Conservation (phyloP, 2,113 vertebrate species). For the Aphyosemion australe region DNA sequence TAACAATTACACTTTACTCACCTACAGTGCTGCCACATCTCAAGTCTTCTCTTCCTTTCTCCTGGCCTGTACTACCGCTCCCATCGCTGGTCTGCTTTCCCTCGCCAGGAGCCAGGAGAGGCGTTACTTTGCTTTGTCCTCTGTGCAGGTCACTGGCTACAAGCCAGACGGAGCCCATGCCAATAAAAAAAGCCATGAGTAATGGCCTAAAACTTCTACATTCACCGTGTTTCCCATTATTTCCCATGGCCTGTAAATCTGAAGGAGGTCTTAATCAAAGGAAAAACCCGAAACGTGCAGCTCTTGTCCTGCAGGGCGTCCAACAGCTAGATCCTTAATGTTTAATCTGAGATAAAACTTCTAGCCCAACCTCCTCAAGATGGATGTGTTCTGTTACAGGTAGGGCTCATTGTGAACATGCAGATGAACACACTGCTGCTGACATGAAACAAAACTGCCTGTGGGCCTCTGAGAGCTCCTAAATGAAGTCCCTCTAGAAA, state of each 20-base stretch:
- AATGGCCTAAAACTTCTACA: constrained; percentile 75
- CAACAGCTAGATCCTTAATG: constrained; percentile 41
- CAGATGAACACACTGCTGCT: constrained; percentile 43
- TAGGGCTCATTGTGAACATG: constrained; percentile 42
- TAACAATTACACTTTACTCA: constrained; percentile 53
- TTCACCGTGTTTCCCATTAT: constrained; percentile 76
- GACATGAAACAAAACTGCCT: constrained; percentile 34
- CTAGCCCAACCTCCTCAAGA: constrained; percentile 28
- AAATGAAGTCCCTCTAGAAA: constrained; percentile 37
- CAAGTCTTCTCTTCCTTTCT: constrained; percentile 40
- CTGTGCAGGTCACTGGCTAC: constrained; percentile 72
- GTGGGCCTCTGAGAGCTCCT: constrained; percentile 31
- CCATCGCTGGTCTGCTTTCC: constrained; percentile 41
- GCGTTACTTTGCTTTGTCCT: constrained; percentile 74
- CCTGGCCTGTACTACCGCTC: constrained; percentile 41
- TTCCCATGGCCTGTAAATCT: constrained; percentile 72
- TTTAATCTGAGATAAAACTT: constrained; percentile 66
- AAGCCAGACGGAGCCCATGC: constrained; percentile 69
- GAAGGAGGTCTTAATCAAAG: constrained; percentile 70
- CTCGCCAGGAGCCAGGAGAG: constrained; percentile 69
- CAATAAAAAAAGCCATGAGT: constrained; percentile 73
- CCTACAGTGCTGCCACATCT: constrained; percentile 45
- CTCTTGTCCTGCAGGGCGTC: constrained; percentile 55
- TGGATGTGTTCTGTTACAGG: constrained; percentile 49
- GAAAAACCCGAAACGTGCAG: constrained; percentile 62